Conservation (phyloP, 2,888 invertebrate genomes). For the Lasiommata megera region DNA sequence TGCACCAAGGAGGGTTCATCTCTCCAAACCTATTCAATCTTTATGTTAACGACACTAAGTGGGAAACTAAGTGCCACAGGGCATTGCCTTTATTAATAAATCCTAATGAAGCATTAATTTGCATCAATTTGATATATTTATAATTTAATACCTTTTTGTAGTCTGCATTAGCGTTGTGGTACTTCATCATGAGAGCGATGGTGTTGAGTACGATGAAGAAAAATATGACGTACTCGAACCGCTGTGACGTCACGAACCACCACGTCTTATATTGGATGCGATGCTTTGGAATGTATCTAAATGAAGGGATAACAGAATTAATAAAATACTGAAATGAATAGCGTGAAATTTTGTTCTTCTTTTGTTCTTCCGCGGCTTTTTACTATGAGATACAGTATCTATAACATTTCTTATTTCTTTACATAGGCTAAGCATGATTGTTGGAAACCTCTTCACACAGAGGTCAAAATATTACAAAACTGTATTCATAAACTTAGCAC, state of each 20-base stretch:
- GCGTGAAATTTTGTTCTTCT: too few relatives aligned
- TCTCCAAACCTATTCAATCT: neutral
- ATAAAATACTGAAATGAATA: too few relatives aligned
- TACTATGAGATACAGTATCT: too few relatives aligned
- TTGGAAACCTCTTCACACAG: too few relatives aligned
- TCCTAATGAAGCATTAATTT: too few relatives aligned
- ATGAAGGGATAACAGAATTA: neutral
- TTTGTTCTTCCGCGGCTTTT: too few relatives aligned
- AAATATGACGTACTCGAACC: conserved; percentile 99
- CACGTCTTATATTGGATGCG: conserved; percentile 96
- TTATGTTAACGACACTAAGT: neutral
- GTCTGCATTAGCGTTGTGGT: conserved; percentile 88
- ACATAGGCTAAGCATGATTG: too few relatives aligned
- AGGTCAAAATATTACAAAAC: too few relatives aligned
- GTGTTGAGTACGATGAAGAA: conserved; percentile 98
- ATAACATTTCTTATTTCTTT: too few relatives aligned
- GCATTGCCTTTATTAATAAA: neutral
- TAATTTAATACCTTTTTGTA: conserved; percentile 84
- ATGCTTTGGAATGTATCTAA: conserved; percentile 98
- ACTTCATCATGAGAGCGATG: conserved; percentile 98
- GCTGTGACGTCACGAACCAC: conserved; percentile 99
- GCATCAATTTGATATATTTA: too few relatives aligned
- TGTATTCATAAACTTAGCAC: too few relatives aligned
- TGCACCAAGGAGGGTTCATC: neutral
- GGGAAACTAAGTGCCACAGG: neutral